Conservation (phyloP, 2,113 vertebrate genomes). For the Ciconia stormi region DNA sequence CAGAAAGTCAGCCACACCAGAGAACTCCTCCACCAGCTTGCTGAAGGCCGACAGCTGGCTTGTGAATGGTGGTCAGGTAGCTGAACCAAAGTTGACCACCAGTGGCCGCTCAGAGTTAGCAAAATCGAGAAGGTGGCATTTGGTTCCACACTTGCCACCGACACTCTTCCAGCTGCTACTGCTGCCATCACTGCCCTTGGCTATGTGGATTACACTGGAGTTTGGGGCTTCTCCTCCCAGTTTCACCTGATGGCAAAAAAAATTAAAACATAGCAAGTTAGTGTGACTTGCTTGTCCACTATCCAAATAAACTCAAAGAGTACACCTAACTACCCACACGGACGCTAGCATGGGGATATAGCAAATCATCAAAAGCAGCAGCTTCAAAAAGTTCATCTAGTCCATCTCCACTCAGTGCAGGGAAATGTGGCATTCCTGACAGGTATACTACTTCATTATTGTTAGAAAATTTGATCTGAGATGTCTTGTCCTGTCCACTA, state of each 20-base stretch:
- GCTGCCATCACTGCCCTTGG: constrained; percentile 50
- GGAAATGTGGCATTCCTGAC: background rate
- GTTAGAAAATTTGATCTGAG: background rate
- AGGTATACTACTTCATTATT: background rate
- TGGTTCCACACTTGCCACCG: constrained; percentile 43
- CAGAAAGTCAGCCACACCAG: constrained; percentile 92
- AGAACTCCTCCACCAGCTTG: constrained; percentile 93
- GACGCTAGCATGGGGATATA: background rate
- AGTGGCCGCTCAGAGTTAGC: constrained; percentile 87
- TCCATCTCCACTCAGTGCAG: background rate
- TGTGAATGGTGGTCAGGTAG: constrained; percentile 96
- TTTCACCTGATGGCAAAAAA: constrained; percentile 82
- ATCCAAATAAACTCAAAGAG: background rate
- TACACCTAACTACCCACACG: background rate
- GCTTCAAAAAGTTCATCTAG: background rate
- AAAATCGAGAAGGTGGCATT: constrained; percentile 92
- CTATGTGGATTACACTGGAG: constrained; percentile 89
- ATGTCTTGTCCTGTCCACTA: background rate
- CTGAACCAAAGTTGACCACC: constrained; percentile 97
- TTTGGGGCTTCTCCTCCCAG: constrained; percentile 92
- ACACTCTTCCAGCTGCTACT: constrained; percentile 51
- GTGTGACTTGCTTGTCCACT: background rate
- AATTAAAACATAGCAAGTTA: constrained; percentile 25
- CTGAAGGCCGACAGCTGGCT: constrained; percentile 92
- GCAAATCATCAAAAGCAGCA: background rate